Evolutionary conservation across 2,797 vertebrate species (phyloP), one percentile per base, ranked within the genome.

Genomic region (Anguilla anguilla): DNA sequence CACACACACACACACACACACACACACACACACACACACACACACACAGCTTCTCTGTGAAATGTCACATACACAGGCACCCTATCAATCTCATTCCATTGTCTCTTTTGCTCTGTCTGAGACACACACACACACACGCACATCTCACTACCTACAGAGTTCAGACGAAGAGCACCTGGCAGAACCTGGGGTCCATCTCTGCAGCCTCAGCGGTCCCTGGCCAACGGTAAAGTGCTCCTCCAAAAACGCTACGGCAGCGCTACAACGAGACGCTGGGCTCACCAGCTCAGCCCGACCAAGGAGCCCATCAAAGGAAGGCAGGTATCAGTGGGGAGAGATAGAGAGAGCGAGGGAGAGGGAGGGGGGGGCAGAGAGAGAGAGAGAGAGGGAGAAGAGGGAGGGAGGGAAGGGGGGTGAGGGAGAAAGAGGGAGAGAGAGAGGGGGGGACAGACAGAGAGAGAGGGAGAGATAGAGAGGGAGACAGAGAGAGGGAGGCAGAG

Each of bases 381-480:
- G 31, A 74, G 39, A 74, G 51, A 35, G 51, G 46, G 64, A 67
- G 3, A 79, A 82, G 83, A 25, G 49, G 10, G 39, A 3, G 49
- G 39, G 69, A 43, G 43, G 49, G 31, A 53, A 7, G 67, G 7
- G 67, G n/a, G 89, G 39, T 17, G 15, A 69, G 67, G 15, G 67
- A 79, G 51, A n/a, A 25, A 43, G 22, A 28, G 43, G 9, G 64
- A n/a, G n/a, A 22, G 84, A 19, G 53, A 28, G 28, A 84, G 84
- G 69, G 64, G 88, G 86, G 57, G 77, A 22, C 51, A 86, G 77
- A 22, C 51, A 86, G 85, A 81, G 85, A 90, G 88, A 90, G 90
- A 92, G 91, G 92, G 88, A 93, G 91, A 89, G 92, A 91, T 88
- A 91, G 67, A 92, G 92, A 90, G 90, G 91, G 39, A 74, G 88